A percentile compares a stretch with the other conserved stretches of the same genome.
Conservation (phyloP, 1,140 invertebrate species). For the Drosophila nasuta region DNA sequence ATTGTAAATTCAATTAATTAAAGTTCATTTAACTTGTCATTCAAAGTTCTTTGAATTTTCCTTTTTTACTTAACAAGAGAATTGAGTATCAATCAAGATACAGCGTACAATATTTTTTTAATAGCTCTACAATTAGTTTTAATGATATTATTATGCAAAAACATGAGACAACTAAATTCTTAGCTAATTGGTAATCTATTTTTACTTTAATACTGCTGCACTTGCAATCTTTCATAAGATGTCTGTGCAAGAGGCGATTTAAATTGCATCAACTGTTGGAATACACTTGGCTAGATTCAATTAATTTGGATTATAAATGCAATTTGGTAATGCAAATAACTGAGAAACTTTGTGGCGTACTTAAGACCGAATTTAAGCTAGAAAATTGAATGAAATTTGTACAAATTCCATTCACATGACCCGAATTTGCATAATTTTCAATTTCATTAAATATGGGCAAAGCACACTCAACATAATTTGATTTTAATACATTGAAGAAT, state of each 20-base stretch:
- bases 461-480: too few species aligned
- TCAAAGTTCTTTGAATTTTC: constrained; percentile 12
- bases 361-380: background rate
- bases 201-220: background rate
- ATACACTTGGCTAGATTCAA: background rate
- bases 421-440: too few species aligned
- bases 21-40: constrained; percentile 57
- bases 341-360: background rate
- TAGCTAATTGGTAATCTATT: background rate
- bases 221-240: too few species aligned
- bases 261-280: constrained; percentile 19
- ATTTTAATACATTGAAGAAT: too few species aligned
- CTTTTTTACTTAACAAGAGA: too few species aligned
- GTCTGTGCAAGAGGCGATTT: background rate
- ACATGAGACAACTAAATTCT: background rate
- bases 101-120: background rate
- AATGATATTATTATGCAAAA: background rate
- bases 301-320: constrained; percentile 1
- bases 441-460: too few species aligned
- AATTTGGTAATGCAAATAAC: background rate
- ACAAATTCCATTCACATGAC: too few species aligned
- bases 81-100: too few species aligned
- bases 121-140: background rate
- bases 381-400: background rate
- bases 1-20: constrained; percentile 72